phyloP scores from a whole-genome alignment of 2,113 vertebrate species.

The Oreamnos americanus region DNA sequence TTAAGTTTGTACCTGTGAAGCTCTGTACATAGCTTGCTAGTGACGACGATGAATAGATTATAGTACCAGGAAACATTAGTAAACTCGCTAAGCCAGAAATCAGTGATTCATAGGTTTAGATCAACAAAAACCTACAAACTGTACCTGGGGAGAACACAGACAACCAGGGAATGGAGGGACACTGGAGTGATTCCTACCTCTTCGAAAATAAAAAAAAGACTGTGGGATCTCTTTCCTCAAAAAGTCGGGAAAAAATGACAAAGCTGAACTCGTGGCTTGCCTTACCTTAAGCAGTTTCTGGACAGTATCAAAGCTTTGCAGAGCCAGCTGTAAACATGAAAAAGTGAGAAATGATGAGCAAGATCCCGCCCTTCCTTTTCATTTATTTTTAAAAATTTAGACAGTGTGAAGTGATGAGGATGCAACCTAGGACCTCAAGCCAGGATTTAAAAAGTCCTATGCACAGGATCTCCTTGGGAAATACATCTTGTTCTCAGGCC shows the following conservation, averaged over 20 bases:
- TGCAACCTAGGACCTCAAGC: neutral
- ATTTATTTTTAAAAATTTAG: neutral
- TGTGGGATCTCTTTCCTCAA: neutral
- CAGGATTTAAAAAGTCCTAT: neutral
- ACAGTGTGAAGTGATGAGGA: neutral
- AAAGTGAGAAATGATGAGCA: conserved; percentile 25
- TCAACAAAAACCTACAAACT: neutral
- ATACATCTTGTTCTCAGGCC: neutral
- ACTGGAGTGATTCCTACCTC: neutral
- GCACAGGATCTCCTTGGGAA: neutral
- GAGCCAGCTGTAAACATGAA: conserved; percentile 85
- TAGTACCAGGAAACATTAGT: neutral
- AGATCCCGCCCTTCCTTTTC: neutral
- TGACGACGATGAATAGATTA: rapidly evolving
- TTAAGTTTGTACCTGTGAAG: neutral
- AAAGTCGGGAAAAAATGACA: neutral
- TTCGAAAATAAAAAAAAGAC: neutral
- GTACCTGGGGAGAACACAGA: neutral
- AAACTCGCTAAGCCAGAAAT: neutral
- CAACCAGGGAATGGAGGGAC: neutral
- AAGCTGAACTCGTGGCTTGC: neutral
- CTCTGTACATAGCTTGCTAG: neutral
- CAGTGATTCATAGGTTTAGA: neutral
- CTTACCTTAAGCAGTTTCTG: conserved; percentile 94
- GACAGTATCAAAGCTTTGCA: conserved; percentile 92